A percentile compares a stretch with the other conserved stretches of the same genome.
Conservation (phyloP, 92 coral and sea anemone species). For the Phenganax subtilis region DNA sequence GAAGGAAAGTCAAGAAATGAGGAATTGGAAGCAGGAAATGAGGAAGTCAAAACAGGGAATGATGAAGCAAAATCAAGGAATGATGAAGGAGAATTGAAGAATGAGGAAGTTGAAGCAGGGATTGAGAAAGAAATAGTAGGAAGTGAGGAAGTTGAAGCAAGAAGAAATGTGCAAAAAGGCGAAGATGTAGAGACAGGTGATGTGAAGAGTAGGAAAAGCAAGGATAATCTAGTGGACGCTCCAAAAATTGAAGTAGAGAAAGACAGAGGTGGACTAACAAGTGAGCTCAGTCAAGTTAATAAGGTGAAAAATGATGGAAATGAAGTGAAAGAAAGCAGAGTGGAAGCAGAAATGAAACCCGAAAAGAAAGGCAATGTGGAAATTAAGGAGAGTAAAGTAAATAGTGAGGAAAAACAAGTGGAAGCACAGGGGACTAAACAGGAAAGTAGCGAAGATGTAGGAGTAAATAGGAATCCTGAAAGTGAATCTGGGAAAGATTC, state of each 20-base stretch:
- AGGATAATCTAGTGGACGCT: slow-evolving; percentile 62
- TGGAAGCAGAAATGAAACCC: slow-evolving; percentile 44
- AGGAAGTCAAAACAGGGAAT: slow-evolving; percentile 71
- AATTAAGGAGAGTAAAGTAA: slow-evolving; percentile 20
- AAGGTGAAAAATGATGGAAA: slow-evolving; percentile 32
- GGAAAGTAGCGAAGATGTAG: not conserved
- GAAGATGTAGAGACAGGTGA: slow-evolving; percentile 60
- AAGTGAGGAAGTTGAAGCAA: slow-evolving; percentile 70
- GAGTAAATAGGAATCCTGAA: slow-evolving; percentile 21
- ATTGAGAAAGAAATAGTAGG: not conserved
- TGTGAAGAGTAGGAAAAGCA: slow-evolving; percentile 57
- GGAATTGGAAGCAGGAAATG: slow-evolving; percentile 77
- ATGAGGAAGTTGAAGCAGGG: not conserved
- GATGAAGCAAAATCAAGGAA: slow-evolving; percentile 9
- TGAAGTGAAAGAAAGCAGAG: slow-evolving; percentile 38
- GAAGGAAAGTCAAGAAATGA: not conserved
- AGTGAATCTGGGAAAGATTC: slow-evolving; percentile 22
- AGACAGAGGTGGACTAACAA: slow-evolving; percentile 50
- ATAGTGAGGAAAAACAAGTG: slow-evolving; percentile 30
- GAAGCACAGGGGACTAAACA: not conserved
- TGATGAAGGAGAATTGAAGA: not conserved
- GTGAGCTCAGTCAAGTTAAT: slow-evolving; percentile 45
- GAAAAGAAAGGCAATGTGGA: slow-evolving; percentile 46
- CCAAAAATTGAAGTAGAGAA: slow-evolving; percentile 62
- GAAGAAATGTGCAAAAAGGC: slow-evolving; percentile 73